Base-by-base conservation (phyloP, 2,888 invertebrate genomes). In the Rhagium mordax region DNA sequence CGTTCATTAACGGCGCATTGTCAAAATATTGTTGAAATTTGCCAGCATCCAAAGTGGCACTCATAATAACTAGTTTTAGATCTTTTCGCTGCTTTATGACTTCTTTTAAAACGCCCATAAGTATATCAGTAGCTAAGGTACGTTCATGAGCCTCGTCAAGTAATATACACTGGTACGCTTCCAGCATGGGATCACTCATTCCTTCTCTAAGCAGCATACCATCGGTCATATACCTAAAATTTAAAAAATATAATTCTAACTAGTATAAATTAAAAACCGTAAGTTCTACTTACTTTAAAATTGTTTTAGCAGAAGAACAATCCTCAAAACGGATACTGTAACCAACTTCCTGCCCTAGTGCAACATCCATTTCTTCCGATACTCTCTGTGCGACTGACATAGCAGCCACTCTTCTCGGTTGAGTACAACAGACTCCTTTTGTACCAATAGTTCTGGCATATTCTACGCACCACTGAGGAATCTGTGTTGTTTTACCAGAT, bases 1-100 rank as follows among this genome's bases (percentile, higher is more conserved):
- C 98, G 83, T 96, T 98, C 97, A 99, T 98, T 47, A 99, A 88
- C 0, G 99, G 99, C 0, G 99, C 99, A 86, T 98, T 96, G 83
- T 98, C 99, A 86, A 99, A 99, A 87, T 99, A 99, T 86, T 96
- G 95, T 89, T 99, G 98, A 88, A 99, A 99, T 88, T 99, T 99
- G 4, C 99, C 99, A 59, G 99, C 99, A 88, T 99, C 99, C 29
- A 99, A 89, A 0, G 99, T 99, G 0, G 99, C 99, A 75, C 98
- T 98, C 99, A 99, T 99, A 83, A 99, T 96, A 75, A 99, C 97
- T 70, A 99, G 90, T 88, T 99, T 99, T 70, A 99, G 90, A 87
- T 99, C 99, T 0, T 91, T 88, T 21, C 99, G 91, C 83, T 98
- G 98, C 78, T 95, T 96, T 7, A 96, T 96, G 0, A 99, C 98